phyloP scores from a whole-genome alignment of 2,113 vertebrate genomes.

The Aleadryas rufinucha region DNA sequence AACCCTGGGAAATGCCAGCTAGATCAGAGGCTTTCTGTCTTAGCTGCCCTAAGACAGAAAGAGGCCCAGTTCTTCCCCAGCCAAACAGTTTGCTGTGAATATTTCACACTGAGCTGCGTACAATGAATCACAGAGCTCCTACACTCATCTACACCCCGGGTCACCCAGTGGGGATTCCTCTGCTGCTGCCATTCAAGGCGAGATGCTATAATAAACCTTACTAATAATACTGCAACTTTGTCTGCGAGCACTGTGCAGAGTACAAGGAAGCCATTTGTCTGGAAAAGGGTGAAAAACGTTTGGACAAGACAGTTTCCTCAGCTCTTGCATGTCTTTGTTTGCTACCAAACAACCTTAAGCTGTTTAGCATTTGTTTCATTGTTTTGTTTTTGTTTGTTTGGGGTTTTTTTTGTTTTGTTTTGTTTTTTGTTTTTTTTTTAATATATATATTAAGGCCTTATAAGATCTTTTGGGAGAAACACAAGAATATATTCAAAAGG shows the following conservation, averaged over 20 bases:
- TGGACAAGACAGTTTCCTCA: background rate
- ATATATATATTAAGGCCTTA: background rate
- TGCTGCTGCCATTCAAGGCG: background rate
- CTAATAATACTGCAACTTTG: conserved; percentile 52
- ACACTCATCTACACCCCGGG: background rate
- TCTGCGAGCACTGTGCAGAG: background rate
- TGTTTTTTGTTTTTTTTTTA: background rate
- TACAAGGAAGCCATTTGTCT: background rate
- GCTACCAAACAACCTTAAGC: background rate
- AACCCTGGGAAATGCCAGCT: background rate
- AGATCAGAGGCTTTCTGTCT: background rate
- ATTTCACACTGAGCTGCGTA: background rate
- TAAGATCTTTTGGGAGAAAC: background rate
- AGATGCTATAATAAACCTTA: conserved; percentile 47
- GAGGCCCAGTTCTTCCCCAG: background rate
- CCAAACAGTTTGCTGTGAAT: background rate
- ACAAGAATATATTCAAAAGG: background rate
- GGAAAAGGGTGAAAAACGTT: background rate
- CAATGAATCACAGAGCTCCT: conserved; percentile 41
- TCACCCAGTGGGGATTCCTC: conserved; percentile 51
- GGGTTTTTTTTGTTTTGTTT: background rate
- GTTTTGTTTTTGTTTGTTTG: background rate
- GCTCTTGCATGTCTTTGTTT: background rate
- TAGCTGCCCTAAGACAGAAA: background rate
- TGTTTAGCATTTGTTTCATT: background rate